These are phyloP conservation scores for Cetoscarus ocellatus DNA, from an alignment of 2,797 vertebrate species.

Conservation along the genomic window DNA sequence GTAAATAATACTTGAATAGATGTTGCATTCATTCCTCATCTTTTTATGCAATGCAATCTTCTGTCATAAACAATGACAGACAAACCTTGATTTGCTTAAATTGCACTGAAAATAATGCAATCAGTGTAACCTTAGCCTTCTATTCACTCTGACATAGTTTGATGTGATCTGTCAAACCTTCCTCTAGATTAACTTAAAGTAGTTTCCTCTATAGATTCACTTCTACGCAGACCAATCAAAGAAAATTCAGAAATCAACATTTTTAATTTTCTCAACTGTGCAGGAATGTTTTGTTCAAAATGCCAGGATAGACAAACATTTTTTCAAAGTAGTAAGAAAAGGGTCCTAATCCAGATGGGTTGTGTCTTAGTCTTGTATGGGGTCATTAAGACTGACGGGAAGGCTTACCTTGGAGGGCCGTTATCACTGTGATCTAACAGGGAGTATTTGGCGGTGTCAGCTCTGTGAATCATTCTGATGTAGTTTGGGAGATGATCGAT, in stretches of 20 bases:
- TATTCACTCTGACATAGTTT: conserved; percentile 8
- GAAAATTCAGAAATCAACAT: conserved; percentile 4
- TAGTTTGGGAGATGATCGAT: conserved; percentile 74
- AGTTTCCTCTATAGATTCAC: not conserved
- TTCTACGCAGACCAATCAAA: conserved; percentile 2
- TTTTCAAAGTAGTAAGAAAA: conserved; percentile 6
- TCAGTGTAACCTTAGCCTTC: conserved; percentile 5
- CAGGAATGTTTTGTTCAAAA: conserved; percentile 11
- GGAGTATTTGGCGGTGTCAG: conserved; percentile 59
- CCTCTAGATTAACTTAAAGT: not conserved
- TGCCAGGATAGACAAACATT: not conserved
- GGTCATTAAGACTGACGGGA: conserved; percentile 30
- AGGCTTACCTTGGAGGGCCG: conserved; percentile 52
- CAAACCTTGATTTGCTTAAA: conserved; percentile 12
- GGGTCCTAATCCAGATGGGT: not conserved
- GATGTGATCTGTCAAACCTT: conserved; percentile 6
- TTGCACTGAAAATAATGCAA: conserved; percentile 3
- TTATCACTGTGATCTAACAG: conserved; percentile 54
- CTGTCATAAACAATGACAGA: conserved; percentile 1
- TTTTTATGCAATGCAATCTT: conserved; percentile 8
- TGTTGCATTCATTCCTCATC: not conserved
- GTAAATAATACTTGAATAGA: not conserved
- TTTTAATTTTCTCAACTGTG: conserved; percentile 12
- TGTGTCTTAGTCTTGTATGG: conserved; percentile 26
- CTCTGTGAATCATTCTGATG: conserved; percentile 71